Evolutionary conservation across 2,888 invertebrate genomes (phyloP).

Genomic region (Drosophila nr. perissopoda): DNA sequence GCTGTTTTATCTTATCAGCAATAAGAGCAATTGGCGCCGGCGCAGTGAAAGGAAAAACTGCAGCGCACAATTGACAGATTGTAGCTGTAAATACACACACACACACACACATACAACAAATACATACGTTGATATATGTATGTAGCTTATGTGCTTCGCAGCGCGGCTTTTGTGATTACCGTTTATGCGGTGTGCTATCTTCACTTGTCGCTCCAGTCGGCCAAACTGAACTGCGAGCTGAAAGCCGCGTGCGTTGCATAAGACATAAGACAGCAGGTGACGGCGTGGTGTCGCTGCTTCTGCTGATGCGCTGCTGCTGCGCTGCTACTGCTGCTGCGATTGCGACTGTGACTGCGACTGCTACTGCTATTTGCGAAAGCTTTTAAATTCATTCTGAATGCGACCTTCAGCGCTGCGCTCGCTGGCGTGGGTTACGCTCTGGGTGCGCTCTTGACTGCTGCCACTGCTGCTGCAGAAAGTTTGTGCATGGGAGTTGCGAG

Average conservation of each 20-base stretch:
- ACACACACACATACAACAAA: not conserved
- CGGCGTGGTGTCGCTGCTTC: conserved; percentile 22
- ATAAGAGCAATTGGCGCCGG: conserved; percentile 46
- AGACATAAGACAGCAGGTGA: conserved; percentile 44
- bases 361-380: conserved; percentile 45
- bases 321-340: not conserved
- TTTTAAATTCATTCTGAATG: conserved; percentile 4
- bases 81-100: conserved; percentile 2
- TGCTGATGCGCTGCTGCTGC: conserved; percentile 1
- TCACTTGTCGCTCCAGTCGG: conserved; percentile 69
- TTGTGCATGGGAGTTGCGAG: conserved; percentile 43
- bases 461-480: conserved; percentile 43
- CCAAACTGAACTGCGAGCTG: conserved; percentile 66
- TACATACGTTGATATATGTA: not conserved
- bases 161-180: conserved; percentile 24
- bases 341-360: conserved; percentile 22
- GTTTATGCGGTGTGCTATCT: conserved; percentile 61
- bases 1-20: conserved; percentile 60
- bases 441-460: conserved; percentile 45
- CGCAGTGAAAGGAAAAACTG: conserved; percentile 48
- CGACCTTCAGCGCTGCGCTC: conserved; percentile 47
- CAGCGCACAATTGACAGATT: conserved; percentile 34
- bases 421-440: conserved; percentile 42
- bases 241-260: conserved; percentile 68
- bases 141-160: not conserved